Conservation (phyloP, 2,113 vertebrate species). For the Anhinga rufa region DNA sequence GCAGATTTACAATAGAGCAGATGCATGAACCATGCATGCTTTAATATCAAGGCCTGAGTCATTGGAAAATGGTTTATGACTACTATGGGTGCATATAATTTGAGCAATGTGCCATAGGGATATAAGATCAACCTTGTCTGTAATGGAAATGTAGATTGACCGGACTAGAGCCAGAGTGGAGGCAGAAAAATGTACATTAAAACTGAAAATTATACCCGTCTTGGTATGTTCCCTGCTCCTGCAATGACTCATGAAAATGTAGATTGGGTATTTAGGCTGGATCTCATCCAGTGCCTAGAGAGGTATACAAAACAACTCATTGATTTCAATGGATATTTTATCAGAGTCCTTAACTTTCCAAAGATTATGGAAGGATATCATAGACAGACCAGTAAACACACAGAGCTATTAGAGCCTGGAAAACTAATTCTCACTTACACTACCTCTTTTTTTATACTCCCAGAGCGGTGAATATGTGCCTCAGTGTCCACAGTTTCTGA, state of each 20-base stretch:
- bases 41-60: not conserved
- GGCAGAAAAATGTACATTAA: not conserved
- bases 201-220: not conserved
- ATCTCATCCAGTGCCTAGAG: not conserved
- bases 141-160: conserved; percentile 9
- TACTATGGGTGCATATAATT: not conserved
- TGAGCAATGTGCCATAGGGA: not conserved
- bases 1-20: conserved; percentile 36
- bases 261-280: conserved; percentile 5
- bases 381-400: not conserved
- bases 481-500: not conserved
- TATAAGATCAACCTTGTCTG: not conserved
- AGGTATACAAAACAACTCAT: not conserved
- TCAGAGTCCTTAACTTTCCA: not conserved
- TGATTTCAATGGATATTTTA: conserved; percentile 6
- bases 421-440: not conserved
- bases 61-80: not conserved
- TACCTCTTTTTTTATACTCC: not conserved
- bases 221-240: not conserved
- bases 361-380: not conserved
- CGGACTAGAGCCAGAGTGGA: not conserved
- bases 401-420: not conserved
- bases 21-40: not conserved
- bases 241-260: conserved; percentile 21
- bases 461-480: not conserved